Evolutionary conservation across 2,888 invertebrate species (phyloP).

Genomic region (Lapara coniferarum): DNA sequence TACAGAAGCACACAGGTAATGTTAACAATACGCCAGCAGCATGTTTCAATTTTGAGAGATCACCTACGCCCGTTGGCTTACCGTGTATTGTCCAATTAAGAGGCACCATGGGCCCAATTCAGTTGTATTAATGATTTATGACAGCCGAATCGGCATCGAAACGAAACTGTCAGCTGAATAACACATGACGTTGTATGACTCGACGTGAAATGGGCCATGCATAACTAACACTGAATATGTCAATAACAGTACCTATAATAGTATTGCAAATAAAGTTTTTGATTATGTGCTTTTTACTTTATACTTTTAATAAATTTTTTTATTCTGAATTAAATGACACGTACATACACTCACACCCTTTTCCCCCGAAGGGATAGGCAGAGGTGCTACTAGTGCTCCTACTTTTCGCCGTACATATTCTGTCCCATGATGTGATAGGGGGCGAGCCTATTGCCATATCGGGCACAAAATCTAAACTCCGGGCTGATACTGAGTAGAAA

Average conservation of each 20-base stretch:
- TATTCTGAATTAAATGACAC: too few species aligned
- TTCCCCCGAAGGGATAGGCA: too few species aligned
- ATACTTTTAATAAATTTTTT: too few species aligned
- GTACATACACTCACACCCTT: too few species aligned
- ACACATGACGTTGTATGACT: conserved; percentile 1
- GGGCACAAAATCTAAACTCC: too few species aligned
- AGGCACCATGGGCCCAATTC: conserved; percentile 32
- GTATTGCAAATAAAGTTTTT: not conserved
- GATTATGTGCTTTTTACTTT: not conserved
- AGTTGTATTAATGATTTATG: conserved; percentile 49
- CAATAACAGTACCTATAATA: conserved; percentile 27
- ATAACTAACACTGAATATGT: conserved; percentile 7
- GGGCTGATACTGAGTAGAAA: too few species aligned
- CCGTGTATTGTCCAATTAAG: conserved; percentile 26
- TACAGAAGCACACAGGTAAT: not conserved
- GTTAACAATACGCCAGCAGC: not conserved
- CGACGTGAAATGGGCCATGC: conserved; percentile 16
- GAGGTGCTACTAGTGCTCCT: too few species aligned
- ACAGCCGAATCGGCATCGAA: conserved; percentile 37
- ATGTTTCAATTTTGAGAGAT: conserved; percentile 13
- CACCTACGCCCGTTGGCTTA: not conserved
- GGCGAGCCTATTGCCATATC: too few species aligned
- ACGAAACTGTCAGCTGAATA: conserved; percentile 37
- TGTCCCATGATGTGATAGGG: too few species aligned
- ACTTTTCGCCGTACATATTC: too few species aligned